Conservation (phyloP, 2,797 vertebrate species). For the Austrolebias charrua region DNA sequence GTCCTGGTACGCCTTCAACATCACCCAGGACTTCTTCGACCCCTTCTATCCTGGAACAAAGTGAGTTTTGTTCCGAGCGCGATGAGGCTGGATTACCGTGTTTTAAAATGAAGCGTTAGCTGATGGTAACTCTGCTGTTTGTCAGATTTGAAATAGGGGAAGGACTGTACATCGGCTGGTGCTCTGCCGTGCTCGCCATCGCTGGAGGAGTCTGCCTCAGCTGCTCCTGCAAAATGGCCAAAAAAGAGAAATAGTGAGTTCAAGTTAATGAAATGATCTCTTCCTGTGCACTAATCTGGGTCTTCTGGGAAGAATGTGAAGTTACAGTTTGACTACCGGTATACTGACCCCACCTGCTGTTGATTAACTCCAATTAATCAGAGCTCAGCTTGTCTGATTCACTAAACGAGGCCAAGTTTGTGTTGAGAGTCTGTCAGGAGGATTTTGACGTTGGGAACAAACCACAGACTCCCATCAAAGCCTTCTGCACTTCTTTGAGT, state of each 20-base stretch:
- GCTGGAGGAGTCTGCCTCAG: conserved; percentile 74
- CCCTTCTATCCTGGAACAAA: conserved; percentile 82
- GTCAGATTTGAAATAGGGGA: conserved; percentile 89
- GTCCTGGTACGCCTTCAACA: conserved; percentile 93
- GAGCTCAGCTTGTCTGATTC: background rate
- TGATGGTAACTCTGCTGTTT: conserved; percentile 12
- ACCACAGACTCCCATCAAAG: no score
- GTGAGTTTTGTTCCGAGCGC: conserved; percentile 68
- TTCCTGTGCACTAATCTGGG: no score
- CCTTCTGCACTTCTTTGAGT: no score
- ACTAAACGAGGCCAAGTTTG: background rate
- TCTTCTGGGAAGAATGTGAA: background rate
- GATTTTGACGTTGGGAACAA: no score
- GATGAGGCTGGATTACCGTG: background rate
- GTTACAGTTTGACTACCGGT: conserved; percentile 3
- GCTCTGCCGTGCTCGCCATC: conserved; percentile 82
- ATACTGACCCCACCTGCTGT: background rate
- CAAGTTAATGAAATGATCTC: background rate
- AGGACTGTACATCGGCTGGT: conserved; percentile 91
- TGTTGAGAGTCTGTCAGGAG: background rate
- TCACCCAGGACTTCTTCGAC: conserved; percentile 89
- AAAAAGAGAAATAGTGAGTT: conserved; percentile 75
- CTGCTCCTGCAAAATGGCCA: conserved; percentile 73
- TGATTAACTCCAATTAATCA: conserved; percentile 12
- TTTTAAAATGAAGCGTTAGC: background rate